Evolutionary conservation across 2,888 invertebrate species (phyloP).

Genomic region (Lasioglossum zephyrum): DNA sequence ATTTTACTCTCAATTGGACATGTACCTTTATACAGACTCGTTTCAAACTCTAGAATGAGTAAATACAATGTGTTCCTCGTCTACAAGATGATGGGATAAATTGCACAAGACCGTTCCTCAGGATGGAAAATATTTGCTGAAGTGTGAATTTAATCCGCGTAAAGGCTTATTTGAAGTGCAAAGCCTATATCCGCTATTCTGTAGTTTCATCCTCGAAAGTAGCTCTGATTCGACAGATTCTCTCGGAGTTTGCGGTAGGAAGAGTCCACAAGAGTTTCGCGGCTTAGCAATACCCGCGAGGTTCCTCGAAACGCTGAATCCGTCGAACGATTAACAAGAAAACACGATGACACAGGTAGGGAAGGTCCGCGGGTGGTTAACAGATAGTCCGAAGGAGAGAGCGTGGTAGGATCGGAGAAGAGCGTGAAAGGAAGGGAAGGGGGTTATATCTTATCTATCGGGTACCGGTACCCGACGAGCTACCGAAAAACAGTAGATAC

Average conservation of each 20-base stretch:
- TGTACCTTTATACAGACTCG: background rate
- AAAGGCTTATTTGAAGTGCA: no score
- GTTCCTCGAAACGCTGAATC: background rate
- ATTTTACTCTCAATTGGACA: no score
- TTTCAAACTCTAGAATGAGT: background rate
- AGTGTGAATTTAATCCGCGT: no score
- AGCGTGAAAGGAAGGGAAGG: slow-evolving; percentile 2
- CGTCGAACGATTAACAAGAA: background rate
- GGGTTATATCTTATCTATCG: slow-evolving; percentile 69
- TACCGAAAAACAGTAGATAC: slow-evolving; percentile 60
- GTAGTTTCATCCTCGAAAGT: background rate
- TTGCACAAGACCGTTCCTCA: no score
- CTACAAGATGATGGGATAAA: no score
- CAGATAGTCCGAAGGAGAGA: background rate
- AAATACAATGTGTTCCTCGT: no score
- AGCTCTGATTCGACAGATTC: background rate
- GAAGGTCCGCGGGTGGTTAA: slow-evolving; percentile 1
- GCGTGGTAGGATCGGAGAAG: background rate
- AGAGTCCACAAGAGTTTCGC: background rate
- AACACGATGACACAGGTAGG: background rate
- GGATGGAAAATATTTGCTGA: background rate
- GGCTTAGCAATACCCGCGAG: background rate
- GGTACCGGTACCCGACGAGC: slow-evolving; percentile 40
- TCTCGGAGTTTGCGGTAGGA: background rate
- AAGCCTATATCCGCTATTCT: background rate